Base-by-base conservation (phyloP, 1,140 invertebrate genomes). In the Vollenhovia emeryi region DNA sequence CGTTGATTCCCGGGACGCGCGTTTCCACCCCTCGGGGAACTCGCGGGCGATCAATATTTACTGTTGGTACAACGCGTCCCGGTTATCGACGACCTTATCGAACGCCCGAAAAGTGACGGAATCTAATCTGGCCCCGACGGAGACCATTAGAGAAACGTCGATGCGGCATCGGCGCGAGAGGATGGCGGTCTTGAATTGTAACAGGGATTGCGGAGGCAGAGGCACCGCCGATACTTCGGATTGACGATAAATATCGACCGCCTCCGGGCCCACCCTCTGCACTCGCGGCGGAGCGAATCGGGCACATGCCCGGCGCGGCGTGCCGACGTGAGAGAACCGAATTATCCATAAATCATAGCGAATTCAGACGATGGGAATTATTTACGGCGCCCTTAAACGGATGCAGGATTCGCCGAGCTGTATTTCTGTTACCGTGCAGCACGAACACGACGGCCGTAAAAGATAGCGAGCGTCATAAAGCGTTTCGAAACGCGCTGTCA, bases 401-500 rank as follows among this genome's bases (percentile, higher is more conserved):
- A 52, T 59, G 55, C 60, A 13, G 87, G 55, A 87, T 78, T 85
- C 80, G 76, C 76, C 40, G 57, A 64, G 71, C 71, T 78, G 79
- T 71, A 62, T 71, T 87, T 78, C 82, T 88, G 40, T 68, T 85
- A 79, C 52, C 73, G 74, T 87, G 71, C 57, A 68, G 86, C 86
- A 88, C 84, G 48, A 85, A 87, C 84, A 87, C 82, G 82, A 87
- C 84, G 75, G 68, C 50, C 74, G 59, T 87, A 87, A 87, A 88
- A 87, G 86, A 88, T 87, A 85, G 87, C 80, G 86, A 69, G 86
- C 50, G 75, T 87, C 64, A 62, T 88, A 88, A 88, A 88, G 76
- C 48, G 21, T 50, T 87, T 50, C 45, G 50, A 79, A 79, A 75
- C 48, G 73, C 71, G 50, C 73, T 55, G 71, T 75, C 86, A 80